Evolutionary conservation across 1,140 invertebrate species (phyloP).

Genomic region (Schmidtea mediterranea): DNA sequence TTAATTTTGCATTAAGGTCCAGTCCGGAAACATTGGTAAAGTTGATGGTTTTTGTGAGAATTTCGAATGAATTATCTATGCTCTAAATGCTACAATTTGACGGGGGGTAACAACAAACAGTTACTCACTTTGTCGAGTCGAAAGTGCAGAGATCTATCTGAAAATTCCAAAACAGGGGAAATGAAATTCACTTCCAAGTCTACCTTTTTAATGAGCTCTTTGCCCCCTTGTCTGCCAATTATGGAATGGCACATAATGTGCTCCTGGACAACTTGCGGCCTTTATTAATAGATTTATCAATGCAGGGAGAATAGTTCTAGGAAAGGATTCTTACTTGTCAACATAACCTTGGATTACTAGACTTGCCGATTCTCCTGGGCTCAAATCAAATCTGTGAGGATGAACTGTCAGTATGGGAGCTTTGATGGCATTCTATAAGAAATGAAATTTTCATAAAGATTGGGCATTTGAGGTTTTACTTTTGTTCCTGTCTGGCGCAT

Average conservation of each 20-base stretch:
- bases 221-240: constrained; percentile 23
- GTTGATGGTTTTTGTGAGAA: constrained; percentile 16
- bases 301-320: neutral
- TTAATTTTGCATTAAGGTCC: constrained; percentile 18
- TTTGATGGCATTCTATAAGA: too few relatives aligned
- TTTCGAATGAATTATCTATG: constrained; percentile 11
- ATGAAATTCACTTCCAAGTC: constrained; percentile 23
- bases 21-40: constrained; percentile 25
- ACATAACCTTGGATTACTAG: neutral
- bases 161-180: constrained; percentile 23
- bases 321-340: neutral
- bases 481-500: too few relatives aligned
- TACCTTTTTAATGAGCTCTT: constrained; percentile 24
- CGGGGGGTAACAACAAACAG: too few relatives aligned
- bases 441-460: neutral
- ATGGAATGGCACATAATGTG: constrained; percentile 22
- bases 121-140: neutral
- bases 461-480: neutral
- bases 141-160: neutral
- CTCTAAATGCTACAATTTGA: neutral
- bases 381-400: constrained; percentile 2
- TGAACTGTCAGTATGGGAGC: neutral
- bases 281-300: too few relatives aligned
- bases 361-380: neutral
- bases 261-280: constrained; percentile 20